Base-by-base conservation (phyloP, 1,140 invertebrate species). In the Neotoxoptera formosana region DNA sequence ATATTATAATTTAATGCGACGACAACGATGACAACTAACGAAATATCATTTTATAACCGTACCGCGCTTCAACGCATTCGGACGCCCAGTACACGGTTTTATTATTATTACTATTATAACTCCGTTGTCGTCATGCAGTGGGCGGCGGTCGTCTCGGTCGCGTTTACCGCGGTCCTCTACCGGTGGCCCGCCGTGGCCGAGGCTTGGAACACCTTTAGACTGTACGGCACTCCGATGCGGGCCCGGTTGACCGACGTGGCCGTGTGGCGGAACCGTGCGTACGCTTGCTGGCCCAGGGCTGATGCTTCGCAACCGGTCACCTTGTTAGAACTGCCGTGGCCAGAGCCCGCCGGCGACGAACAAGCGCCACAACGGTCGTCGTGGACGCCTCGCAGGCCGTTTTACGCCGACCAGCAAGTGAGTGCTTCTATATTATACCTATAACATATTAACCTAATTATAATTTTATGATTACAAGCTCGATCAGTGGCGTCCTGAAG, bases 281-380 rank as follows among this genome's bases (percentile, higher is more conserved):
- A 97, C 94, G 86, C 98, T 11, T 96, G 97, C 3, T 96, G 96
- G 0, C 97, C 97, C 0, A 95, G 97, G 87, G 94, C 97, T 2
- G 95, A 97, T 23, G 95, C 96, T 0, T 97, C 97, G 20, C 96
- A 97, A 1, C 96, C 97, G 1, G 96, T 97, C 2, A 97, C 97
- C 0, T 94, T 98, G 3, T 96, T 95, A 21, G 96, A 96, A 94
- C 96, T 98, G 7, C 96, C 97, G 0, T 95, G 97, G 45, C 96
- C 96, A 4, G 93, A 89, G 41, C 47, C 14, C 53, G 11, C 7
- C 41, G 25, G 11, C 56, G 30, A 51, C 1, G 21, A 41, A 23
- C 30, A 23, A 6, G 36, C 41, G 8, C 11, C 7, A 9, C 51
- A 21, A 34, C 2, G 21, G n/a, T 2, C 23, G 47, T 36, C 8